These are phyloP conservation scores for Polydrusus cervinus DNA, from an alignment of 2,888 invertebrate genomes.

Conservation along the genomic window DNA sequence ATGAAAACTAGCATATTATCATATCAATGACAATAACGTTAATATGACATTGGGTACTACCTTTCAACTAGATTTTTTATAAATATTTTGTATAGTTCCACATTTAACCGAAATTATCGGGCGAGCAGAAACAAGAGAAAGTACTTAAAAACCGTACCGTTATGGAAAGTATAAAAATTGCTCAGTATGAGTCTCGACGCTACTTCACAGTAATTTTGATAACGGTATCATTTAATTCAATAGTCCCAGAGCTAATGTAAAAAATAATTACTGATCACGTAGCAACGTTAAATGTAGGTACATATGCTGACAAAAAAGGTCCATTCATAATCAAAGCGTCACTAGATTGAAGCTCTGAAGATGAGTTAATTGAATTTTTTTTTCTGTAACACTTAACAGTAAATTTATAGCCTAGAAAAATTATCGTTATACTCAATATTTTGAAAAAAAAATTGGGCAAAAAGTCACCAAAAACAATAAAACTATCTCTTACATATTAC, in stretches of 20 bases:
- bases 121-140: slow-evolving; percentile 34
- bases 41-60: not conserved
- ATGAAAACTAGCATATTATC: too few species aligned
- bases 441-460: not conserved
- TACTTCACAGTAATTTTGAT: slow-evolving; percentile 25
- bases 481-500: slow-evolving; percentile 12
- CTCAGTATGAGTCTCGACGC: not conserved
- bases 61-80: not conserved
- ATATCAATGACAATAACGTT: too few species aligned
- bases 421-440: too few species aligned
- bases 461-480: not conserved
- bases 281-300: too few species aligned
- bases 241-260: not conserved
- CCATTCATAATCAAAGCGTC: too few species aligned
- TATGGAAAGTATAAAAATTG: slow-evolving; percentile 3
- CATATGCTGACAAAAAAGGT: too few species aligned
- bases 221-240: slow-evolving; percentile 26
- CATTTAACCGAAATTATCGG: slow-evolving; percentile 36
- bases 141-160: not conserved
- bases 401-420: too few species aligned
- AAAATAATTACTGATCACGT: not conserved
- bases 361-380: too few species aligned
- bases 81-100: slow-evolving; percentile 38
- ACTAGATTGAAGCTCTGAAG: too few species aligned
- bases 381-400: too few species aligned